A percentile compares a stretch with the other conserved stretches of the same genome.
Evolutionary conservation across 2,113 vertebrate species (phyloP).

Genomic region (Clupea harengus): DNA sequence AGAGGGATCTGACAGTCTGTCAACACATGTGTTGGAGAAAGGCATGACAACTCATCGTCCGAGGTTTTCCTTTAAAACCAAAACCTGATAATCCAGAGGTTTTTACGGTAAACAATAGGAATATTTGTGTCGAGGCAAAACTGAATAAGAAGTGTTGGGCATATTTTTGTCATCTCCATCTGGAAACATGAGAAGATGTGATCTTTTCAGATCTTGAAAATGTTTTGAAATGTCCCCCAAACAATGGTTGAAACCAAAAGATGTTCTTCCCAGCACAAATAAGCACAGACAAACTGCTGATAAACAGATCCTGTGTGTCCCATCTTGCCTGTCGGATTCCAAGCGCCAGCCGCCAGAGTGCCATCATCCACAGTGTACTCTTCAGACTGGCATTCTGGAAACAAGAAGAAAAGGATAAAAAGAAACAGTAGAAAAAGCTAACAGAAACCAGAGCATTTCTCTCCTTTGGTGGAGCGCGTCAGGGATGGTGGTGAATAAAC

Average conservation of each 20-base stretch:
- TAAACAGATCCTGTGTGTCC: conserved; percentile 53
- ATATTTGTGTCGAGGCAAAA: conserved; percentile 7
- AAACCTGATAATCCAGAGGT: conserved; percentile 3
- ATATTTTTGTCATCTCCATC: conserved; percentile 31
- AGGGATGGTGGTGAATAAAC: conserved; percentile 29
- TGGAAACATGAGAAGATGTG: conserved; percentile 28
- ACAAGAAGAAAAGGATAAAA: conserved; percentile 45
- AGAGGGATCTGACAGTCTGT: neutral
- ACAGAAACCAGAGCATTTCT: conserved; percentile 50
- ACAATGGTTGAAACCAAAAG: conserved; percentile 39
- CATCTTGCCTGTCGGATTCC: conserved; percentile 19
- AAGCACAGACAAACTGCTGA: conserved; percentile 40
- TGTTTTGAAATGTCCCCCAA: conserved; percentile 50
- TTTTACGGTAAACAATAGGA: neutral
- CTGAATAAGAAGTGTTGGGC: conserved; percentile 6
- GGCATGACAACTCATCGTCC: neutral
- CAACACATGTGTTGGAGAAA: neutral
- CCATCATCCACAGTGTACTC: conserved; percentile 39
- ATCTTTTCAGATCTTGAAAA: conserved; percentile 44
- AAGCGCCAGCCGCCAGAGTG: conserved; percentile 36
- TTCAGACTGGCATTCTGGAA: conserved; percentile 34
- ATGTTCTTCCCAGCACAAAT: conserved; percentile 17
- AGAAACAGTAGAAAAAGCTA: conserved; percentile 46
- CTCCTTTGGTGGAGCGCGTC: conserved; percentile 35
- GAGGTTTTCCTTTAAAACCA: neutral